Base-by-base conservation (phyloP, 2,797 vertebrate species). In the Karalla daura region DNA sequence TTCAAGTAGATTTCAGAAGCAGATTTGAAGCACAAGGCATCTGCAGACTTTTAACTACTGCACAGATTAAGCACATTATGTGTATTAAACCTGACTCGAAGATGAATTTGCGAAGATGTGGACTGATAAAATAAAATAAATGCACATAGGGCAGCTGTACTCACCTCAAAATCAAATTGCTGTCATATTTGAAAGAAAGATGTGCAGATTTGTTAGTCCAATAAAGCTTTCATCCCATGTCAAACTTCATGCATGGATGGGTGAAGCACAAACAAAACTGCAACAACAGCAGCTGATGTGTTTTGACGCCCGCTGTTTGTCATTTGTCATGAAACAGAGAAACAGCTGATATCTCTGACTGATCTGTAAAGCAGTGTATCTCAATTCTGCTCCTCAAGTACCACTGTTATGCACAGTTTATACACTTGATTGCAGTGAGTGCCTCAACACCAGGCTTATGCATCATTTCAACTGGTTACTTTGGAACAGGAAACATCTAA, bases 241-340 rank as follows among this genome's bases (percentile, higher is more conserved):
- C 15, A 43, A 14, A 43, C 40, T 21, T 43, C 11, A 20, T 43
- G 12, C 20, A 23, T 23, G 27, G 1, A 40, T 28, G 5, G 2
- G 21, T 2, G 5, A 14, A 2, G 41, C 15, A 44, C 8, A n/a
- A 7, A 7, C 11, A 11, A 15, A 2, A 1, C 3, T 21, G 18
- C 17, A 23, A 25, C 24, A 8, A 11, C 17, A 5, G 13, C 35
- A 1, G 20, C 6, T 3, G 17, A 7, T 23, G 20, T 23, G 11
- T 45, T 28, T 24, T 18, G 3, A 47, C 20, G 2, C 9, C 14
- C n/a, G 18, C 2, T 4, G 3, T 4, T 33, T 24, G 10, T 21
- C 36, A 33, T 41, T 63, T 41, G 36, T 30, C 17, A 43, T 17
- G n/a, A n/a, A n/a, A n/a, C n/a, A n/a, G n/a, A n/a, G n/a, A n/a